Conservation (phyloP, 2,888 invertebrate species). For the Lasius platythorax region DNA sequence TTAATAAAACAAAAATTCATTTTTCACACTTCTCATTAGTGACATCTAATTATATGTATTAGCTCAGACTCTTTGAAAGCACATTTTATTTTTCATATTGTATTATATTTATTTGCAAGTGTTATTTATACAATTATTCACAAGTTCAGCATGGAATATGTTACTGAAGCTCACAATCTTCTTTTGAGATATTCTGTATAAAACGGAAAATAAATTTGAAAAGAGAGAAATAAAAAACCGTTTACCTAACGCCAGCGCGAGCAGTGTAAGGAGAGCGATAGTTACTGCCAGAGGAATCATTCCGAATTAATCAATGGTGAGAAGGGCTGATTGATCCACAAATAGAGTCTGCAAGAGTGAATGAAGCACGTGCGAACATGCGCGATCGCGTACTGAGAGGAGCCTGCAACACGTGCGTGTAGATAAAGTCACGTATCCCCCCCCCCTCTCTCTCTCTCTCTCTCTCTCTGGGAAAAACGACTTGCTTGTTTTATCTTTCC, state of each 20-base stretch:
- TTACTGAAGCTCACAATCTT: background rate
- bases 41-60: background rate
- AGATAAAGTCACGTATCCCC: conserved; percentile 68
- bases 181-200: background rate
- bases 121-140: background rate
- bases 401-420: conserved; percentile 52
- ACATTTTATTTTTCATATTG: background rate
- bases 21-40: no score
- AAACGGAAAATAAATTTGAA: background rate
- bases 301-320: conserved; percentile 39
- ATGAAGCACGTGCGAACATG: conserved; percentile 49
- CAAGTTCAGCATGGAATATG: background rate
- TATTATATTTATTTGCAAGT: background rate
- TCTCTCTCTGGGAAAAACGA: conserved; percentile 54
- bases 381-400: conserved; percentile 56
- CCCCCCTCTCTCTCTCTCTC: conserved; percentile 1
- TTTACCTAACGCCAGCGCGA: conserved; percentile 60
- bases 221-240: background rate
- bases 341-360: conserved; percentile 41
- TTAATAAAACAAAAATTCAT: background rate
- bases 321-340: conserved; percentile 40
- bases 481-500: conserved; percentile 1
- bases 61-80: background rate
- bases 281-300: conserved; percentile 34
- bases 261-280: conserved; percentile 17